A percentile compares a stretch with the other conserved stretches of the same genome.
phyloP scores from a whole-genome alignment of 2,888 invertebrate genomes.

The Lepidochrysops patricia region DNA sequence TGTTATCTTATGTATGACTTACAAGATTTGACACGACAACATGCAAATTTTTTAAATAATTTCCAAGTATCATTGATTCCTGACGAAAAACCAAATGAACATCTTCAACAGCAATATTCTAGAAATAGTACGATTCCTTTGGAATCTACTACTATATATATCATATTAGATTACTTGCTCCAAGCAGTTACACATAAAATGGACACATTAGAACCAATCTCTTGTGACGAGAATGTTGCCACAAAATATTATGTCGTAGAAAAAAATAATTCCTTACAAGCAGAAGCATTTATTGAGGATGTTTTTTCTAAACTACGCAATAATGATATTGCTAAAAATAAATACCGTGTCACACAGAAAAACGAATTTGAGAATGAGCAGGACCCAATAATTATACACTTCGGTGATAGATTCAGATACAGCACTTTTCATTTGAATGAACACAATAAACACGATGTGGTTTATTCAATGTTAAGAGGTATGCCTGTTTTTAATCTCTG shows the following conservation, averaged over 20 bases:
- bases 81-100: constrained; percentile 27
- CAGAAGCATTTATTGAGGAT: constrained; percentile 42
- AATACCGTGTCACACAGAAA: constrained; percentile 51
- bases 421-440: constrained; percentile 54
- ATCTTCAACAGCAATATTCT: neutral
- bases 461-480: constrained; percentile 39
- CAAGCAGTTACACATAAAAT: constrained; percentile 37
- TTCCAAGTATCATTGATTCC: constrained; percentile 55
- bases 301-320: constrained; percentile 47
- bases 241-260: constrained; percentile 29
- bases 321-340: constrained; percentile 39
- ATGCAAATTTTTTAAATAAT: constrained; percentile 58
- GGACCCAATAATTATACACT: constrained; percentile 49
- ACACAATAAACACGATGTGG: constrained; percentile 47
- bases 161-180: constrained; percentile 49
- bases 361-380: constrained; percentile 51
- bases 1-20: constrained; percentile 69
- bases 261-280: constrained; percentile 35
- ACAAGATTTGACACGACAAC: constrained; percentile 66
- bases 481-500: constrained; percentile 56
- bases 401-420: constrained; percentile 50
- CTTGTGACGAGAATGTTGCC: constrained; percentile 33
- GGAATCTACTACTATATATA: constrained; percentile 51
- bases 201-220: constrained; percentile 19
- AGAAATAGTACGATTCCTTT: constrained; percentile 33